Base-by-base conservation (phyloP, 2,797 vertebrate species). In the Limnodromus scolopaceus region DNA sequence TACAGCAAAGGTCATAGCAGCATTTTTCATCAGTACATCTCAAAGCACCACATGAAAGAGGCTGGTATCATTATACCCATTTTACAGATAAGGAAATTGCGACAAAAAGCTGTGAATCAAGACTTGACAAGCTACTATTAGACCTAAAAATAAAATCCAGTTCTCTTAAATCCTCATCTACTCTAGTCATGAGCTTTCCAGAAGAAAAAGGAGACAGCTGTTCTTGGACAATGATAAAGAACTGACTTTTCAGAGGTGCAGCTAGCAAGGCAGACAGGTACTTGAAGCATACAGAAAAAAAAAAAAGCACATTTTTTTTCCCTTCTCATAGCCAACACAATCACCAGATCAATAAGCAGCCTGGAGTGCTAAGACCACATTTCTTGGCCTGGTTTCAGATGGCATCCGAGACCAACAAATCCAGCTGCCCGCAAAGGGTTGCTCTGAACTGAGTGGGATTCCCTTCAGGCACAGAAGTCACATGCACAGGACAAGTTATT, bases 11-110 rank as follows among this genome's bases (percentile, higher is more conserved):
- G 76, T 93, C 87, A 77, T 32, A 46, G 87, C 27, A 72, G 74
- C 61, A 78, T 83, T 93, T 94, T 85, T 93, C 69, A 92, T 78
- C 54, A 63, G n/a, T 60, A 53, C 18, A 19, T 49, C 48, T 74
- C 86, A 89, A 81, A 93, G 54, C 10, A 89, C 6, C 12, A 28
- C 57, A 72, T n/a, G 32, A 85, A 92, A 66, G 79, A 69, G 27
- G 19, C 17, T 49, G 16, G 16, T 48, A 80, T 80, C 65, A 36
- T 91, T 78, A 77, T 27, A 38, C 30, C 23, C 1, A 4, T 93
- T 95, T 75, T 87, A 93, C 34, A 89, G 79, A 57, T 71, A 66
- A 80, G 78, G 78, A 95, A 89, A 85, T 36, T 36, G 93, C 93
- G 68, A 69, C 28, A 84, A 84, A 80, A 80, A 84, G 22, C 25